phyloP scores from a whole-genome alignment of 2,113 vertebrate species.

The Tragulus kanchil region DNA sequence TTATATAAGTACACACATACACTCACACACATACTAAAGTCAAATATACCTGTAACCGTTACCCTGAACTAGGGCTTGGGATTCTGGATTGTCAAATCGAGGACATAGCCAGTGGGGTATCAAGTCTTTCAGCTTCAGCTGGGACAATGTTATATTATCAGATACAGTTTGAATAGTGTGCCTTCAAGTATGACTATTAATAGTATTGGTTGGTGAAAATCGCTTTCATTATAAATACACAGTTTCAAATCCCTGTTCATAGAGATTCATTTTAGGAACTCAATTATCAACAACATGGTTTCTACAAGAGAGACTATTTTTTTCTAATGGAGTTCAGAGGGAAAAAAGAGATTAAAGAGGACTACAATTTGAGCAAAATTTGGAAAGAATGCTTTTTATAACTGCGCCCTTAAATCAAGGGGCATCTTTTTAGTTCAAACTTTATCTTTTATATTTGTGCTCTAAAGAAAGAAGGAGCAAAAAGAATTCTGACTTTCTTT shows the following conservation, averaged over 20 bases:
- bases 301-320: not conserved
- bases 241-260: not conserved
- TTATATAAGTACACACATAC: not conserved
- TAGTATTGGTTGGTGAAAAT: not conserved
- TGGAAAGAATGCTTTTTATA: not conserved
- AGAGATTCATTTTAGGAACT: not conserved
- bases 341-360: not conserved
- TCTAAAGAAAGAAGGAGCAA: slow-evolving; percentile 44
- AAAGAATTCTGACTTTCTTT: slow-evolving; percentile 40
- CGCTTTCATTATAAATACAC: not conserved
- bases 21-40: not conserved
- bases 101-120: not conserved
- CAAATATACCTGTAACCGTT: not conserved
- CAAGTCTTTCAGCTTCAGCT: not conserved
- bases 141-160: not conserved
- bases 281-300: not conserved
- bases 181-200: not conserved
- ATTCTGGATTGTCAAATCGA: accelerated
- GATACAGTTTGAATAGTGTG: not conserved
- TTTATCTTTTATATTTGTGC: slow-evolving; percentile 14
- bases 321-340: not conserved
- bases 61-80: not conserved
- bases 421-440: not conserved
- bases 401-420: not conserved
- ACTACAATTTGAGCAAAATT: not conserved